Base-by-base conservation (phyloP, 2,113 vertebrate genomes). In the Silurus meridionalis region DNA sequence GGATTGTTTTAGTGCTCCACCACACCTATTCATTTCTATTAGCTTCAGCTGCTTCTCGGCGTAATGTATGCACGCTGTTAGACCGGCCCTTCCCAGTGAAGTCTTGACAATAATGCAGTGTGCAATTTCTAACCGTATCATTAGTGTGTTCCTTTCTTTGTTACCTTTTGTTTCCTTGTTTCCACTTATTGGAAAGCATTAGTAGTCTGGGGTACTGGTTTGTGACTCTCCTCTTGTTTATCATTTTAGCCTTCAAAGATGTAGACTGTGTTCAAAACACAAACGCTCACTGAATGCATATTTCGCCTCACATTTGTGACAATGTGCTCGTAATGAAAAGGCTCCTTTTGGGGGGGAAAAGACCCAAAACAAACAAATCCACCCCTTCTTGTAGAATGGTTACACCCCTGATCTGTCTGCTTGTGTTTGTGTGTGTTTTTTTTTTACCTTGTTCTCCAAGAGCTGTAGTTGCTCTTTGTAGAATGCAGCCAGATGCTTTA, bases 401-500 rank as follows among this genome's bases (percentile, higher is more conserved):
- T 61, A 48, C 69, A n/a, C 37, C 21, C 19, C 15, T 57, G 66
- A 57, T 57, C n/a, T 6, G n/a, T 69, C 48, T 82, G 66, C 48
- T 25, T 37, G 67, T 72, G 82, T 46, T n/a, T 37, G 69, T 14
- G 21, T 6, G 7, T 78, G 37, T 52, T n/a, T n/a, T 52, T 67
- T 64, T 53, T n/a, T 67, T 91, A 99, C 98, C 96, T 97, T 98
- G 91, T 90, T 97, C 92, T 98, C 97, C 82, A 98, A 94, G 86
- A 87, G 93, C 60, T 93, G 93, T 90, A 98, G 88, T 90, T 98
- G 97, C 82, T 98, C 97, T 87, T 96, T 96, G 74, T 95, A 98
- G 93, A 98, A 97, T 84, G 88, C 81, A 5, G 96, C 95, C 15
- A 95, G 93, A 80, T 83, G 90, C 66, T 92, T 91, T 87, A 98